Evolutionary conservation across 2,797 vertebrate species (phyloP), one percentile per base, ranked within the genome.

Genomic region (Cryptoblepharus egeriae): DNA sequence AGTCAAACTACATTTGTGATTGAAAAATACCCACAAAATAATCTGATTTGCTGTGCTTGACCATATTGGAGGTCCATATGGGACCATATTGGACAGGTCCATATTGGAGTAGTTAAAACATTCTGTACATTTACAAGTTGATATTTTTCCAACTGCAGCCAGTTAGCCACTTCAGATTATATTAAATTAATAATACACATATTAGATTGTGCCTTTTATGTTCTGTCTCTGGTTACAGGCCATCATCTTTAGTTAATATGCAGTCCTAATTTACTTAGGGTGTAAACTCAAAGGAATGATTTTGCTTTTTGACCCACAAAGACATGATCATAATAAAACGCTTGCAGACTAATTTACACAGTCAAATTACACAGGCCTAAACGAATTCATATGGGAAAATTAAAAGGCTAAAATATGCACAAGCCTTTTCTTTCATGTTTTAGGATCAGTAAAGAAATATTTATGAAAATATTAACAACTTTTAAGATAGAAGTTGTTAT

Each of bases 1-100:
- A 85, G 87, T 86, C 85, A 85, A 68, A 81, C 89, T 80, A 85
- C 77, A 63, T 72, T 89, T 92, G 87, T 86, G 84, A 45, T 70
- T 82, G 83, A 81, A 75, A 22, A 4, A 37, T 63, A 83, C n/a
- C 37, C 64, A 70, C 37, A 67, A 82, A 87, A 3, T 77, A 71
- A 83, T 84, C 32, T 80, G 61, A 4, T 45, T 87, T 88, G 1
- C 0, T 30, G 28, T 68, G 63, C 61, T 75, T 75, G 61, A 71
- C 28, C 8, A 9, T 77, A 89, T 65, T 75, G 88, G 85, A 88
- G 64, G n/a, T n/a, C n/a, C n/a, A n/a, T n/a, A n/a, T n/a, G n/a
- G n/a, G n/a, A n/a, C n/a, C n/a, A n/a, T n/a, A n/a, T n/a, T n/a
- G n/a, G n/a, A 57, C 58, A 8, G 26, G 37, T 75, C 28, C 8